Conservation (phyloP, 2,113 vertebrate species). For the Ptilorrhoa leucosticta region DNA sequence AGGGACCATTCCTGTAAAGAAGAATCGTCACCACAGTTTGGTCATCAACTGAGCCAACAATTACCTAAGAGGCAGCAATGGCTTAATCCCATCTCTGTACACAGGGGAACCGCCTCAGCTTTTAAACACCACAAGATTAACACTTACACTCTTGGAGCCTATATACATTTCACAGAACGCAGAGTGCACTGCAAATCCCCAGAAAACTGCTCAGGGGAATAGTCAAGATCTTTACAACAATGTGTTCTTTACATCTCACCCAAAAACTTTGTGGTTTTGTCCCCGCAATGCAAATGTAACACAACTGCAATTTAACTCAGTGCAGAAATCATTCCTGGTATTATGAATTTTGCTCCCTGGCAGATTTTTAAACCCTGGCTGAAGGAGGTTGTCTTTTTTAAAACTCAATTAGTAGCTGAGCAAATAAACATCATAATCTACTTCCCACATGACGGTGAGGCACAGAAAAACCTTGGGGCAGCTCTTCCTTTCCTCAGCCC, state of each 20-base stretch:
- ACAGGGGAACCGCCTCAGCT: neutral
- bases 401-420: neutral
- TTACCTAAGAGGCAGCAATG: neutral
- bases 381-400: neutral
- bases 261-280: neutral
- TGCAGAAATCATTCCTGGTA: neutral
- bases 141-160: neutral
- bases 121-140: neutral
- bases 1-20: neutral
- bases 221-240: neutral
- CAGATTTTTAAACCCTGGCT: neutral
- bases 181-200: neutral
- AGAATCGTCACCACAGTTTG: neutral
- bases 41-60: neutral
- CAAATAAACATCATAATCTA: neutral
- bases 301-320: neutral
- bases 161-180: neutral
- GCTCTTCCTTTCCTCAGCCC: neutral
- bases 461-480: neutral
- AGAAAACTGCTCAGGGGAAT: neutral
- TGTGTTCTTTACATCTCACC: neutral
- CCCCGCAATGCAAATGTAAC: neutral
- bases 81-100: neutral
- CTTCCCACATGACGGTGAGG: neutral
- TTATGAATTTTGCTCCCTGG: neutral